Conservation (phyloP, 2,113 vertebrate species). For the Amazona guildingii region DNA sequence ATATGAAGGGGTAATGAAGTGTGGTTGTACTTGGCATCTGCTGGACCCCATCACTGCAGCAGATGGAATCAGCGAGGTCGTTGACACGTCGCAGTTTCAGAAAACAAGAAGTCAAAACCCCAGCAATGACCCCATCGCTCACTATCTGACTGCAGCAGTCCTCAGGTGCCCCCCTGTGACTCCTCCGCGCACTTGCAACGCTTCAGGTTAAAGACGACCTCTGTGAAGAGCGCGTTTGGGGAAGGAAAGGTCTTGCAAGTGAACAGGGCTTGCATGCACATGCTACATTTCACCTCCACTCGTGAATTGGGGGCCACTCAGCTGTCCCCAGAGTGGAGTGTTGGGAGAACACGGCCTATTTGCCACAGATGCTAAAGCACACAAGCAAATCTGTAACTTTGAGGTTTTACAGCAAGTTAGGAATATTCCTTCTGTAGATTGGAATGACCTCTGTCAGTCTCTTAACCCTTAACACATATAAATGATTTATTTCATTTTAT, state of each 20-base stretch:
- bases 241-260: rapidly evolving
- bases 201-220: rapidly evolving
- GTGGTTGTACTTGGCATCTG: neutral
- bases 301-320: rapidly evolving
- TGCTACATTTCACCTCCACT: rapidly evolving
- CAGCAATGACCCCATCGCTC: rapidly evolving
- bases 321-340: neutral
- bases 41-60: neutral
- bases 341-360: neutral
- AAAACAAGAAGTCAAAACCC: rapidly evolving
- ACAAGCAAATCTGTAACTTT: neutral
- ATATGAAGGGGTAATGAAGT: rapidly evolving
- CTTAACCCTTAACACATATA: neutral
- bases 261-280: rapidly evolving
- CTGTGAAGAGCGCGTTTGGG: rapidly evolving
- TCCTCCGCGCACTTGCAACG: neutral
- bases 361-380: neutral
- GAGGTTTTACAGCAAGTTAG: neutral
- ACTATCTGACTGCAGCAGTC: neutral
- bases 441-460: neutral
- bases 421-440: neutral
- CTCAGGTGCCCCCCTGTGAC: constrained; percentile 43
- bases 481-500: neutral
- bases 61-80: rapidly evolving
- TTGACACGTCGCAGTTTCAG: rapidly evolving